Evolutionary conservation across 2,888 invertebrate species (phyloP), one percentile per base, ranked within the genome.

Genomic region (Tolmerus cingulatus): DNA sequence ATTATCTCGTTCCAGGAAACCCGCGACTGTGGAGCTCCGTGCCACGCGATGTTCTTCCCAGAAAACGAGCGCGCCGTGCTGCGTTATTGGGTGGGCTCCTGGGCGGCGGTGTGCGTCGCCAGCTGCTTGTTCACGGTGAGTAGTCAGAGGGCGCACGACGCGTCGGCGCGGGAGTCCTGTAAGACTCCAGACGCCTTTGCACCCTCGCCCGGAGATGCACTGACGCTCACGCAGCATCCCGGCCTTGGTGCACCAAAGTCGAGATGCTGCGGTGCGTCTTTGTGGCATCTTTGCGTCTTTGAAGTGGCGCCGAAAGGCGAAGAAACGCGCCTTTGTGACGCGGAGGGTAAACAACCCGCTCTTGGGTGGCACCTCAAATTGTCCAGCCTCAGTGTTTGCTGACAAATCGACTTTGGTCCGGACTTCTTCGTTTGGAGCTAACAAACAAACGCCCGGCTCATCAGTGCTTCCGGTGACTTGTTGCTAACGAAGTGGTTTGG

Each of bases 41-140:
- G 98, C 91, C 95, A 97, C 91, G 96, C 96, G 90, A 97, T 98
- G 96, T 98, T 98, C 93, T 98, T 98, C 92, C 95, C 95, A 86
- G 95, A 96, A 90, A 95, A 95, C 89, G 96, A 98, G 91, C 95
- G 96, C 87, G 95, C 95, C 81, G 97, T 98, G 91, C 95, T 98
- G 0, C 94, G 97, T 89, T 94, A 97, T 86, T 99, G 99, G 98
- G 97, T 99, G 89, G 97, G 98, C 85, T 95, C 97, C 82, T 98
- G 98, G 97, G 97, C 98, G 5, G 95, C 97, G 77, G 93, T 98
- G 77, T 99, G 99, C 91, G 95, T 97, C 57, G 94, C 95, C 4
- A 98, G 98, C 89, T 98, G 99, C 90, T 94, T 98, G 87, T 98
- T 99, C 93, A 97, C 97, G 88, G 95, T 93, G 90, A 91, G 91